A percentile compares a stretch with the other conserved stretches of the same genome.
Evolutionary conservation across 2,113 vertebrate species (phyloP).

Genomic region (Phodopus roborovskii): DNA sequence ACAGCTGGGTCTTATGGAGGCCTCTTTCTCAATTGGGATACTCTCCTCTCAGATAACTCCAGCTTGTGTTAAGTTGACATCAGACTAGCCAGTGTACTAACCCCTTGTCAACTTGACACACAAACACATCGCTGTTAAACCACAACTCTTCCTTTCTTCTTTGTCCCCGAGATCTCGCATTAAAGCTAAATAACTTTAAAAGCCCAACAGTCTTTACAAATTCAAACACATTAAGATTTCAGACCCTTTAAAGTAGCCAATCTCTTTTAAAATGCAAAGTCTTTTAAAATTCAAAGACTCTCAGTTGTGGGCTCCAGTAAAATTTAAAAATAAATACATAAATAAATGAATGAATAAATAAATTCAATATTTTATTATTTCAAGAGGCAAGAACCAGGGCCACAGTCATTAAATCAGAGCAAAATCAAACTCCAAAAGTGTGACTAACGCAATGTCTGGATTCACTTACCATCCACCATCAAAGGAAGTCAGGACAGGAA

Average conservation of each 20-base stretch:
- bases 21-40: background rate
- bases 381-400: background rate
- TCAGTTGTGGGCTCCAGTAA: background rate
- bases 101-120: background rate
- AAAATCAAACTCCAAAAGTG: background rate
- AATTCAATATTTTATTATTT: background rate
- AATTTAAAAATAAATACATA: background rate
- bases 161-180: background rate
- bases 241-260: background rate
- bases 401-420: background rate
- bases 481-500: background rate
- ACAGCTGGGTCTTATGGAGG: background rate
- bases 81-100: background rate
- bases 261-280: background rate
- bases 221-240: background rate
- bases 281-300: background rate
- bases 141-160: background rate
- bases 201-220: background rate
- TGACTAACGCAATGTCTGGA: background rate
- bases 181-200: background rate
- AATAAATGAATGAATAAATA: too few relatives aligned
- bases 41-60: background rate
- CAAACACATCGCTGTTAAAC: background rate
- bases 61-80: background rate
- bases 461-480: background rate